Conservation (phyloP, 37 sponge, comb jelly and placozoan species). For the Beroe forskalii region DNA sequence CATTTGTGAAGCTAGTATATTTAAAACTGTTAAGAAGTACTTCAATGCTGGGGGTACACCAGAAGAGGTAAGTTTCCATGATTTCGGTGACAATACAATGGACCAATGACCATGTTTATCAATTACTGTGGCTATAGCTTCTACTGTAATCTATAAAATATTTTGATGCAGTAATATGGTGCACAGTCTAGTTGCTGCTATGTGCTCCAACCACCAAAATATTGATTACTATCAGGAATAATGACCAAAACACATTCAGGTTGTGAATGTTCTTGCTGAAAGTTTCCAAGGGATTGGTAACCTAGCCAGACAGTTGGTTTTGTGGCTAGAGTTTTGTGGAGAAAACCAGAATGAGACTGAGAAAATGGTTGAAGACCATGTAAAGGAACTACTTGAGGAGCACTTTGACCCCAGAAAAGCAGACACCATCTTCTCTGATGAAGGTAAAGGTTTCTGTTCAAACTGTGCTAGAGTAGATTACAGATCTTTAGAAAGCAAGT, state of each 20-base stretch:
- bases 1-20: slow-evolving; percentile 78
- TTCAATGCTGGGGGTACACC: slow-evolving; percentile 60
- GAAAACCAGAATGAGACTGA: slow-evolving; percentile 70
- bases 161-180: too few relatives aligned
- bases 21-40: slow-evolving; percentile 79
- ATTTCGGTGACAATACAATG: too few relatives aligned
- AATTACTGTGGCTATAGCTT: too few relatives aligned
- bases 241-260: too few relatives aligned
- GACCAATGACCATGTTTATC: too few relatives aligned
- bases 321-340: slow-evolving; percentile 67
- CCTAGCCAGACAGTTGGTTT: slow-evolving; percentile 42
- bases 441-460: slow-evolving; percentile 75
- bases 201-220: too few relatives aligned
- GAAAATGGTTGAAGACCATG: slow-evolving; percentile 80
- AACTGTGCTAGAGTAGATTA: too few relatives aligned
- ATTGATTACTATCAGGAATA: too few relatives aligned
- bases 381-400: slow-evolving; percentile 78
- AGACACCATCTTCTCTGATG: slow-evolving; percentile 90
- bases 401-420: slow-evolving; percentile 97
- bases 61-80: slow-evolving; percentile 58
- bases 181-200: too few relatives aligned
- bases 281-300: slow-evolving; percentile 54
- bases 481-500: too few relatives aligned
- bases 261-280: slow-evolving; percentile 29
- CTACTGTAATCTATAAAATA: too few relatives aligned